Evolutionary conservation across 2,797 vertebrate genomes (phyloP).

Genomic region (Lates japonicus): DNA sequence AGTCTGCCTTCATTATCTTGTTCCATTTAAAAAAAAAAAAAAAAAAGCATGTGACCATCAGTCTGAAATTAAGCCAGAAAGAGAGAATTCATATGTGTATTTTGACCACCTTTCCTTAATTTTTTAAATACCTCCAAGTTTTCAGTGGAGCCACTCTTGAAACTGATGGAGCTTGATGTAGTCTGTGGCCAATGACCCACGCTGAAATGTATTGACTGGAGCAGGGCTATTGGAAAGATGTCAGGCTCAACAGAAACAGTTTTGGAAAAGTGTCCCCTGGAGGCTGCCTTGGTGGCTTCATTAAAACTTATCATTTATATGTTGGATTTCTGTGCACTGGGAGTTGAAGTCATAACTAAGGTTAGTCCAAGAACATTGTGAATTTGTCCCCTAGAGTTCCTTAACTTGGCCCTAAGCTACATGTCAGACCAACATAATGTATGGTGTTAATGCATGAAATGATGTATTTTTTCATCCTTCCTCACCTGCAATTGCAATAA

Average conservation of each 20-base stretch:
- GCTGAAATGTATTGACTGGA: slow-evolving; percentile 52
- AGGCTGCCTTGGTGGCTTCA: slow-evolving; percentile 65
- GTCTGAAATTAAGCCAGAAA: slow-evolving; percentile 11
- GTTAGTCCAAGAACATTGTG: slow-evolving; percentile 53
- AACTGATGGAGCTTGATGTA: slow-evolving; percentile 56
- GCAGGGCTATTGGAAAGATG: slow-evolving; percentile 70
- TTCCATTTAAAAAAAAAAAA: too few species aligned
- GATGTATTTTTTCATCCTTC: too few species aligned
- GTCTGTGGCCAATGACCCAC: slow-evolving; percentile 69
- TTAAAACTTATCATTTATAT: slow-evolving; percentile 75
- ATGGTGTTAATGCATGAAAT: slow-evolving; percentile 17
- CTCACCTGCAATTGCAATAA: too few species aligned
- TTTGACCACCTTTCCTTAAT: slow-evolving; percentile 4
- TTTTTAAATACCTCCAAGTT: slow-evolving; percentile 29
- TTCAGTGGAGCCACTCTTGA: slow-evolving; percentile 42
- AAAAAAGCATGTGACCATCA: neutral
- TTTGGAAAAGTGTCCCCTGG: slow-evolving; percentile 66
- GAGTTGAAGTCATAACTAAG: slow-evolving; percentile 29
- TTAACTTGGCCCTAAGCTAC: slow-evolving; percentile 24
- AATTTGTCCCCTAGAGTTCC: slow-evolving; percentile 32
- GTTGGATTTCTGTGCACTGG: slow-evolving; percentile 46
- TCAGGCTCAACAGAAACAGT: slow-evolving; percentile 69
- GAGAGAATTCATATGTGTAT: neutral
- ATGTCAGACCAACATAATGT: slow-evolving; percentile 29
- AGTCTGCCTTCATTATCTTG: slow-evolving; percentile 4